These are phyloP conservation scores for Rhinichthys osculus DNA, from an alignment of 2,797 vertebrate species.

Conservation along the genomic window DNA sequence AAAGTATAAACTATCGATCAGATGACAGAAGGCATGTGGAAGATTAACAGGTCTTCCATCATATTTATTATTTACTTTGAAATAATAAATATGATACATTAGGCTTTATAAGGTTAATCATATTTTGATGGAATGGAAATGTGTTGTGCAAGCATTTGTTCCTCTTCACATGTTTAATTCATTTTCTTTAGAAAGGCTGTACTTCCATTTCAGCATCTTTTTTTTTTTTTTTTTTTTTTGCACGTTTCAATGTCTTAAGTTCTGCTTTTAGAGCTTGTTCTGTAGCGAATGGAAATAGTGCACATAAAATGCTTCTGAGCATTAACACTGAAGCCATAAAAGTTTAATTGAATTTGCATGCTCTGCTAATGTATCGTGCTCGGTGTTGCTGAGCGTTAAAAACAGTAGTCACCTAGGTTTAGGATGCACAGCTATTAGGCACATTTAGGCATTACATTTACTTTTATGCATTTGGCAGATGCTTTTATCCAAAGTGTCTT, in stretches of 20 bases:
- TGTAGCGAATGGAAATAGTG: background rate
- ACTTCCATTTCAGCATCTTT: background rate
- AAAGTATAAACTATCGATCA: background rate
- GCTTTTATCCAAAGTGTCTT: background rate
- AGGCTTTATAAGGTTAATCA: background rate
- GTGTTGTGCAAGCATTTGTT: conserved; percentile 23
- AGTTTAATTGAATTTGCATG: conserved; percentile 32
- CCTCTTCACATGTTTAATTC: conserved; percentile 14
- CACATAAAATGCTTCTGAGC: conserved; percentile 14
- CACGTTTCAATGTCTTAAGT: background rate
- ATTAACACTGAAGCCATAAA: conserved; percentile 6
- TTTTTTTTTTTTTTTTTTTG: background rate
- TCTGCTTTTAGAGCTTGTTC: background rate
- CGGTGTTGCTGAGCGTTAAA: conserved; percentile 32
- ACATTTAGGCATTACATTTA: background rate
- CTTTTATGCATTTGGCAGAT: background rate
- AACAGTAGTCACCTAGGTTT: conserved; percentile 41
- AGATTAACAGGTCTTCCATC: background rate
- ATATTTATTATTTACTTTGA: too few species aligned
- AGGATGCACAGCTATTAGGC: conserved; percentile 14
- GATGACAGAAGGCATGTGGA: background rate
- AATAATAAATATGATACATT: background rate
- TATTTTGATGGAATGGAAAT: background rate
- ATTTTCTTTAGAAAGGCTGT: background rate
- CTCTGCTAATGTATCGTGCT: conserved; percentile 32